These are phyloP conservation scores for Nestor notabilis DNA, from an alignment of 2,113 vertebrate genomes.

Conservation along the genomic window DNA sequence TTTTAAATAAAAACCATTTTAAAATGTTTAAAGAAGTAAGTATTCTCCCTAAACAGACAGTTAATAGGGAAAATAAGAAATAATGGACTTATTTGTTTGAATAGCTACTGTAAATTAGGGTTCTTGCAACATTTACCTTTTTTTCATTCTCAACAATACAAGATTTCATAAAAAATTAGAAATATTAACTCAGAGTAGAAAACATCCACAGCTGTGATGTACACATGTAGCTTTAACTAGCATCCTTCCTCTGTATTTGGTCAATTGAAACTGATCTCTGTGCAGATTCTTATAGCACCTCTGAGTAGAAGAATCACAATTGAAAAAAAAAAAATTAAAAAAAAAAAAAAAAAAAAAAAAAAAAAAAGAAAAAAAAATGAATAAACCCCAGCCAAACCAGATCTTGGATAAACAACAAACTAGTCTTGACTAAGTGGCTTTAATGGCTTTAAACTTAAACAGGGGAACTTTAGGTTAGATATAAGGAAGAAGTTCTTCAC, in stretches of 20 bases:
- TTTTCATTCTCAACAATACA: neutral
- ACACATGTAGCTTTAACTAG: neutral
- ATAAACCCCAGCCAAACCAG: neutral
- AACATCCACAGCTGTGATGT: neutral
- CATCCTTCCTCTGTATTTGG: neutral
- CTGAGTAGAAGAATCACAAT: neutral
- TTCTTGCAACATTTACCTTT: fast-evolving
- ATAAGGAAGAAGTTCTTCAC: too few species aligned
- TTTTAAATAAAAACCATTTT: neutral
- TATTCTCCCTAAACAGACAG: neutral
- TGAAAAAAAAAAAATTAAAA: neutral
- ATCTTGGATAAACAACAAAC: neutral
- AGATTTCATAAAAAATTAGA: neutral
- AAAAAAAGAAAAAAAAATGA: neutral
- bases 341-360: neutral
- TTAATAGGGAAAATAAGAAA: neutral
- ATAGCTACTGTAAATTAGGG: neutral
- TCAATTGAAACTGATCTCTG: neutral
- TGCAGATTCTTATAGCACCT: neutral
- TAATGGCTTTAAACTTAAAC: too few species aligned
- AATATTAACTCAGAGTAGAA: neutral
- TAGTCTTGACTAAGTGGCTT: neutral
- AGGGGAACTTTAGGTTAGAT: too few species aligned
- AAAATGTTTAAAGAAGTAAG: neutral
- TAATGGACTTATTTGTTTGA: neutral